These are phyloP conservation scores for Cephus pygmeus DNA, from an alignment of 2,888 invertebrate species.

Conservation along the genomic window DNA sequence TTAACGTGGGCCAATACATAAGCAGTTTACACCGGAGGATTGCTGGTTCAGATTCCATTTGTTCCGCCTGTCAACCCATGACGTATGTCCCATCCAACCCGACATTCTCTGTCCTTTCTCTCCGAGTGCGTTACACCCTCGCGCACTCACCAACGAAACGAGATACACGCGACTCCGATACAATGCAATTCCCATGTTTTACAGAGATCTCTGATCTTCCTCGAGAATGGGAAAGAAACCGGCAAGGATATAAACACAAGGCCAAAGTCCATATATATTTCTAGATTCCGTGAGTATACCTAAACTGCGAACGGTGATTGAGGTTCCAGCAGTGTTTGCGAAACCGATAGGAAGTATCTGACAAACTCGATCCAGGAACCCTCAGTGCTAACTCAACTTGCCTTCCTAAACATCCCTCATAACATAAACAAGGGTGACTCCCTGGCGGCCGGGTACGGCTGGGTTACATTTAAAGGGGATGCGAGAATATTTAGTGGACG, in stretches of 20 bases:
- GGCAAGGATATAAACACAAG: neutral
- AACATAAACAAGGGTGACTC: slow-evolving; percentile 44
- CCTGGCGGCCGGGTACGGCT: slow-evolving; percentile 20
- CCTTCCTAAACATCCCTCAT: slow-evolving; percentile 33
- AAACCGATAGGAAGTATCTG: slow-evolving; percentile 32
- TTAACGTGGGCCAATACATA: slow-evolving; percentile 38
- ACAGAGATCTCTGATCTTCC: neutral
- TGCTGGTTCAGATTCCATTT: slow-evolving; percentile 66
- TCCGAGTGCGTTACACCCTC: slow-evolving; percentile 7
- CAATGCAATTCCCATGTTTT: neutral
- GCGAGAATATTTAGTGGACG: slow-evolving; percentile 40
- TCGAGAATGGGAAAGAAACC: neutral
- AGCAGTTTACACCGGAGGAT: slow-evolving; percentile 59
- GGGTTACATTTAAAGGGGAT: slow-evolving; percentile 10
- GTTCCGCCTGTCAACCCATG: slow-evolving; percentile 64
- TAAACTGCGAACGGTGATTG: neutral
- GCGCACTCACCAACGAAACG: neutral
- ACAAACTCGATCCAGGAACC: slow-evolving; percentile 31
- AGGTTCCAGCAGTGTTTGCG: neutral
- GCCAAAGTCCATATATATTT: neutral
- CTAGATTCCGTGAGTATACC: neutral
- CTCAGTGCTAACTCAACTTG: slow-evolving; percentile 19
- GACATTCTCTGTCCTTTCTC: slow-evolving; percentile 43
- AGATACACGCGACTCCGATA: neutral
- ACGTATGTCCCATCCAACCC: slow-evolving; percentile 60